These are phyloP conservation scores for Chromoteleia sp. DNA, from an alignment of 2,888 invertebrate species.

Conservation along the genomic window DNA sequence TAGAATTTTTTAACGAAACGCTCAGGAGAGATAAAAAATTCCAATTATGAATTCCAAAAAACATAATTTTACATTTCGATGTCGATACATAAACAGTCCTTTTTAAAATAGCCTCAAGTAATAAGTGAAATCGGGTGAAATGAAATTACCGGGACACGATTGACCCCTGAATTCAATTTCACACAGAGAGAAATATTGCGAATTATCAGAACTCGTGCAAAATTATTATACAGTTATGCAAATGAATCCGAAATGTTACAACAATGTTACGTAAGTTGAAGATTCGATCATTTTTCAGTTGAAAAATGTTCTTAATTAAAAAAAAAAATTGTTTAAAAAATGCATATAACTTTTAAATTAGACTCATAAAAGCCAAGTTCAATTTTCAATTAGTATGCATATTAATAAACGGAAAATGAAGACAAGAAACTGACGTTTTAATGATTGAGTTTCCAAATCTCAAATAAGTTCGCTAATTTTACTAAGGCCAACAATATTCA, in stretches of 20 bases:
- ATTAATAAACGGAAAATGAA: too few species aligned
- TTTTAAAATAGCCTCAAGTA: conserved; percentile 1
- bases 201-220: conserved; percentile 25
- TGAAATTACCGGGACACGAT: conserved; percentile 20
- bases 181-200: conserved; percentile 20
- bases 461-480: too few species aligned
- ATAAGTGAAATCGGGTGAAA: conserved; percentile 27
- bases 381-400: too few species aligned
- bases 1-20: too few species aligned
- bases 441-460: too few species aligned
- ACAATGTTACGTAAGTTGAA: neutral
- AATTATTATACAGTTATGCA: conserved; percentile 26
- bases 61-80: neutral
- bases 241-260: conserved; percentile 18
- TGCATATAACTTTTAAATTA: neutral
- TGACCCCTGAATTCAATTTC: conserved; percentile 12
- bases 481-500: too few species aligned
- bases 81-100: neutral
- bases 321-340: neutral
- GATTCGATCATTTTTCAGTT: conserved; percentile 1
- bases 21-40: too few species aligned
- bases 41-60: too few species aligned
- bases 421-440: neutral
- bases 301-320: neutral
- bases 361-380: too few species aligned